Percentiles rank a stretch among this genome's conserved stretches.
These are phyloP conservation scores for Callopanchax toddi DNA, from an alignment of 2,113 vertebrate genomes.

Conservation along the genomic window DNA sequence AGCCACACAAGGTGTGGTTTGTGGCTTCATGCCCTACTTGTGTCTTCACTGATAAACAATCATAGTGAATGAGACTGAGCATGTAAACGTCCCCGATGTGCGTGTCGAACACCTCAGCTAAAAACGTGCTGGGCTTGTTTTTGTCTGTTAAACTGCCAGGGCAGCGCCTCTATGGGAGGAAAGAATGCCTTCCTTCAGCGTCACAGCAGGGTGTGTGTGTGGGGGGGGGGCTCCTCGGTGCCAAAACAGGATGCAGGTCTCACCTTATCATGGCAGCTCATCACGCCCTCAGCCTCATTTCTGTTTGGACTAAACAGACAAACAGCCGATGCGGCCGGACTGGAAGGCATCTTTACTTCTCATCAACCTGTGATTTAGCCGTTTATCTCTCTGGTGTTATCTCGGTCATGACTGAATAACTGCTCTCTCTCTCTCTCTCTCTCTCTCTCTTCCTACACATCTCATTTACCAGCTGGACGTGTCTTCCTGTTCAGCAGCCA, in stretches of 20 bases:
- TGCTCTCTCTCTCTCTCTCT: background rate
- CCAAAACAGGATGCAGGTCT: slow-evolving; percentile 66
- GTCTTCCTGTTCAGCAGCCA: slow-evolving; percentile 1
- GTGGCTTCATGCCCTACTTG: background rate
- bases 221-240: slow-evolving; percentile 31
- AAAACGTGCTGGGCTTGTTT: slow-evolving; percentile 16
- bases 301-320: slow-evolving; percentile 36
- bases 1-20: background rate
- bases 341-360: slow-evolving; percentile 9
- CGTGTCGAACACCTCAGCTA: slow-evolving; percentile 7
- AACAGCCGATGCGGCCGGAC: slow-evolving; percentile 8
- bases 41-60: background rate
- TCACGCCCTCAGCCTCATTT: slow-evolving; percentile 33
- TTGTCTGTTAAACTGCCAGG: slow-evolving; percentile 52
- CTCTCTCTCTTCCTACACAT: background rate
- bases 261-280: slow-evolving; percentile 36
- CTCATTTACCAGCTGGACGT: background rate
- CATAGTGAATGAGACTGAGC: background rate
- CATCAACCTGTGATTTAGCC: slow-evolving; percentile 12
- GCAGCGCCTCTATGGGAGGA: slow-evolving; percentile 18
- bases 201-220: slow-evolving; percentile 18
- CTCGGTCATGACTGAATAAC: background rate
- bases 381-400: background rate
- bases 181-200: slow-evolving; percentile 39
- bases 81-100: background rate